Conservation (phyloP, 2,797 vertebrate genomes). For the Sebastes cheni region DNA sequence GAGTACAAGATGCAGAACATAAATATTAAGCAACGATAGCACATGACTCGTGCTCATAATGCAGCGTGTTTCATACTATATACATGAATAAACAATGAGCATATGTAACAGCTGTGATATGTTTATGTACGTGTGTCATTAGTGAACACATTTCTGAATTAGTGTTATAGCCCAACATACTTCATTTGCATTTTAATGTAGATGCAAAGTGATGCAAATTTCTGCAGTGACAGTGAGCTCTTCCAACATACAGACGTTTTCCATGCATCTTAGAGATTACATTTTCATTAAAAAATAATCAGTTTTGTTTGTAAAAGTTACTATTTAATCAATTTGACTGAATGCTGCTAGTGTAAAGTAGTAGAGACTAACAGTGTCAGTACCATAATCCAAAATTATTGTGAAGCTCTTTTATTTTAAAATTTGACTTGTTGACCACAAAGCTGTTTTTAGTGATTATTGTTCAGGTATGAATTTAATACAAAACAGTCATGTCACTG, state of each 20-base stretch:
- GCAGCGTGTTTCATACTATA: constrained; percentile 3
- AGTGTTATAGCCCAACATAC: neutral
- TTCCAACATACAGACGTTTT: neutral
- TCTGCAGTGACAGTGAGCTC: neutral
- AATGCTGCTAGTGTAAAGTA: neutral
- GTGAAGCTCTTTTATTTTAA: neutral
- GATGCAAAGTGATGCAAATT: neutral
- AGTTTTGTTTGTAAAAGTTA: neutral
- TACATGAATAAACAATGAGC: constrained; percentile 36
- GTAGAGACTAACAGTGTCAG: neutral
- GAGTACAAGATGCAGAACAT: neutral
- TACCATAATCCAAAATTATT: neutral
- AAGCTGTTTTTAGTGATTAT: neutral
- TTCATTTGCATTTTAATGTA: constrained; percentile 25
- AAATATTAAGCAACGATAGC: neutral
- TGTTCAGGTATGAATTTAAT: neutral
- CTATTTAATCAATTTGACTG: neutral
- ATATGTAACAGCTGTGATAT: neutral
- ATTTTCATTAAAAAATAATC: neutral
- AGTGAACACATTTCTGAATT: neutral
- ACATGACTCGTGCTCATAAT: constrained; percentile 7
- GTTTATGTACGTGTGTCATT: constrained; percentile 6
- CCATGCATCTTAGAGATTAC: neutral
- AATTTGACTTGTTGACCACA: neutral
- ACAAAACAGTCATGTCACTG: neutral